A percentile compares a stretch with the other conserved stretches of the same genome.
These are phyloP conservation scores for Gila robusta DNA, from an alignment of 2,797 vertebrate species.

Conservation along the genomic window DNA sequence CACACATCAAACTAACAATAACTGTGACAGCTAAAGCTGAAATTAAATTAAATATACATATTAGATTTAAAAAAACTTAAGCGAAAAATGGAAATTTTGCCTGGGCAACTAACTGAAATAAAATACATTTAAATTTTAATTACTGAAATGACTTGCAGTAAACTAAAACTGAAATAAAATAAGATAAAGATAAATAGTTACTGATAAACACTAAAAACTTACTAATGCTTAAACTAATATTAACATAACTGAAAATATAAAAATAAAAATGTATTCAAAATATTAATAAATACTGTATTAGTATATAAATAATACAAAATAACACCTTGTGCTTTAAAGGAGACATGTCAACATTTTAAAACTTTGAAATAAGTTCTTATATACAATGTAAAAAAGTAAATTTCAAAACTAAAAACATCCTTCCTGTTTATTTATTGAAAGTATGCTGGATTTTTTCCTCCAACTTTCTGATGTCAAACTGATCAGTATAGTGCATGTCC, in stretches of 20 bases:
- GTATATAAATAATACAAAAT: background rate
- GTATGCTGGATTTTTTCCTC: background rate
- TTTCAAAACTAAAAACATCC: background rate
- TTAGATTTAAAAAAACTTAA: background rate
- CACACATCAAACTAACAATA: too few relatives aligned
- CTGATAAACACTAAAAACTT: background rate
- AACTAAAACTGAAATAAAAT: background rate
- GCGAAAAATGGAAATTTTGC: background rate
- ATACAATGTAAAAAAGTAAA: background rate
- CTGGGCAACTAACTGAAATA: background rate
- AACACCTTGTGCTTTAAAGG: background rate
- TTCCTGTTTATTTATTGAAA: background rate
- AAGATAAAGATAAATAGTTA: background rate
- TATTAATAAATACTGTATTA: background rate
- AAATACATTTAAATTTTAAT: background rate
- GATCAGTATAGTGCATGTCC: background rate
- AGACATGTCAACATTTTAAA: too few relatives aligned
- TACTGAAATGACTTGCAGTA: background rate
- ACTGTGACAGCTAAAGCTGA: too few relatives aligned
- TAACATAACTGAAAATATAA: background rate
- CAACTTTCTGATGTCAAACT: background rate
- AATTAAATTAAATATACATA: background rate
- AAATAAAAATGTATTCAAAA: background rate
- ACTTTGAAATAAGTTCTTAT: background rate
- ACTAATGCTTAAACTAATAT: background rate